These are phyloP conservation scores for Syrrhaptes paradoxus DNA, from an alignment of 2,113 vertebrate genomes.

Conservation along the genomic window DNA sequence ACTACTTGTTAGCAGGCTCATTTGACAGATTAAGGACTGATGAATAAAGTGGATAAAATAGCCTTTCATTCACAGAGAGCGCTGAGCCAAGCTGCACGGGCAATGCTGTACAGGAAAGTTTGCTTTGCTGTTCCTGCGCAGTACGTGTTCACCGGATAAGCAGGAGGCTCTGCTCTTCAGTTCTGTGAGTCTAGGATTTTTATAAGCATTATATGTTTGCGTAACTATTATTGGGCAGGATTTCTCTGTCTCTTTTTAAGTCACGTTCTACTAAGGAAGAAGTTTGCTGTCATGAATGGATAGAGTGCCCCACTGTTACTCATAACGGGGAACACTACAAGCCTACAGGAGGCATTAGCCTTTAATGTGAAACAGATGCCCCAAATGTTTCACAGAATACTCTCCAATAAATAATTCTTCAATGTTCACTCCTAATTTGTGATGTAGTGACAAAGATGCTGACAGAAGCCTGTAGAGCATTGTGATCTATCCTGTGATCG, in stretches of 20 bases:
- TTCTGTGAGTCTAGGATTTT: not conserved
- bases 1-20: not conserved
- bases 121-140: not conserved
- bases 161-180: not conserved
- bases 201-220: not conserved
- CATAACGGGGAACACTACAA: not conserved
- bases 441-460: not conserved
- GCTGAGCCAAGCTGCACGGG: not conserved
- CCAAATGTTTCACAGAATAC: not conserved
- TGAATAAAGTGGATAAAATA: not conserved
- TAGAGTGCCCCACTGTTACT: not conserved
- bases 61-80: not conserved
- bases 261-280: not conserved
- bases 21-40: not conserved
- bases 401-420: not conserved
- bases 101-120: not conserved
- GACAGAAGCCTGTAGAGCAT: not conserved
- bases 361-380: not conserved
- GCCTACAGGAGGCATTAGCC: not conserved
- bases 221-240: not conserved
- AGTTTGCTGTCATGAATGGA: not conserved
- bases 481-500: not conserved
- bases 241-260: not conserved
- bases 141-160: not conserved
- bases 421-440: not conserved